Base-by-base conservation (phyloP, 2,888 invertebrate genomes). In the Diplazon laetatorius region DNA sequence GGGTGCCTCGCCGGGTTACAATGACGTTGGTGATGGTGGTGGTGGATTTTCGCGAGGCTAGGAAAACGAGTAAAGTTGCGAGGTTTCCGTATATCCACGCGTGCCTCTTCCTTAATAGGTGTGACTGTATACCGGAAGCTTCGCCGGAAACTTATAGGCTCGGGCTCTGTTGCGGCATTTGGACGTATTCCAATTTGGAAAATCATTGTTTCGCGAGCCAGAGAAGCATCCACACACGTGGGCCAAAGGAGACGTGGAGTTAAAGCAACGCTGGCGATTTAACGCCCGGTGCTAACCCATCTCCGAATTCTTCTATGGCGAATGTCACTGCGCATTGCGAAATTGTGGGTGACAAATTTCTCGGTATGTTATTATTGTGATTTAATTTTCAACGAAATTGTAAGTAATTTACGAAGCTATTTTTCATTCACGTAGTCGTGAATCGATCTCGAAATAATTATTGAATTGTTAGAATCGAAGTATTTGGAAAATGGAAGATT, bases 171-270 rank as follows among this genome's bases (percentile, higher is more conserved):
- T 72, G n/a, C 42, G 30, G 76, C 82, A 82, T 82, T 82, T 85
- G 85, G 85, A 83, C 71, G 52, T 66, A 52, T 70, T 83, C 85
- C 85, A 85, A 83, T 80, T 79, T 76, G 76, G 62, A 69, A 82
- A 80, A 81, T 83, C 78, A 80, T 76, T 72, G 70, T 72, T 71
- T 75, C 57, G 48, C 62, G 57, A 71, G 50, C 57, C 80, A 75
- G 52, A 30, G 25, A 46, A 37, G 60, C 22, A n/a, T n/a, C n/a
- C n/a, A n/a, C n/a, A n/a, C n/a, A 44, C 18, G 20, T 37, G 55
- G 46, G 57, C 30, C 25, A 57, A 46, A 12, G 35, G 35, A 14
- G 37, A 42, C 12, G 62, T n/a, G n/a, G n/a, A n/a, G n/a, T 12
- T 30, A 16, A 16, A 20, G 25, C 48, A 63, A 65, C 57, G 46